Evolutionary conservation across 2,888 invertebrate species (phyloP), one percentile per base, ranked within the genome.

Genomic region (Phortica okadai): DNA sequence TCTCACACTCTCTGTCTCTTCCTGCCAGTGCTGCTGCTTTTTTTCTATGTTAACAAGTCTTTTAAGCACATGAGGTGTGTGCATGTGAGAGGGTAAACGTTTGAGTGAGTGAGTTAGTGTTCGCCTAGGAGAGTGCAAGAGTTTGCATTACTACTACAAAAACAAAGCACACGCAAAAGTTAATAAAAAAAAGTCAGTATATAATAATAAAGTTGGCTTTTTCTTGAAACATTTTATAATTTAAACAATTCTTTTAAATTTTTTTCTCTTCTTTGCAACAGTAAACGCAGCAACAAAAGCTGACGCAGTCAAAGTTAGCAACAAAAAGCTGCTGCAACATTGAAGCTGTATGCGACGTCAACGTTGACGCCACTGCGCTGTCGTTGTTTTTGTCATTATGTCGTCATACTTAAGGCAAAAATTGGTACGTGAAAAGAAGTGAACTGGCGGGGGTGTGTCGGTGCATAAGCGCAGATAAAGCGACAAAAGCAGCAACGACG

Each of bases 341-440:
- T 56, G 56, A 56, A 56, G 56, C 56, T 56, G 56, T 5, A 4
- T 4, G 3, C 56, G n/a, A 6, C 5, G 56, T 14, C 56, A 56
- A 56, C 42, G 66, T 44, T 44, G n/a, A n/a, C 66, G 44, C 42
- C 33, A 41, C 33, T 14, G 14, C 4, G 33, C 14, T 66, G 11
- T 33, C 41, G 33, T 66, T 14, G 66, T 14, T 4, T 14, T 41
- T 7, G 41, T 66, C n/a, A 41, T 10, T 33, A 56, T 56, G 66
- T 25, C 41, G 66, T 66, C 66, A 42, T 42, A 42, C 66, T 14
- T 14, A 33, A 66, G 41, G n/a, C 66, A 16, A 56, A 56, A 56
- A 14, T 56, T 56, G 56, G 56, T 56, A 56, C 14, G 85, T 85
- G 85, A 84, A 85, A 85, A 81, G 84, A 85, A 86, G 87, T 79